Conservation (phyloP, 2,888 invertebrate species). For the Rhopalosiphum nymphaeae region DNA sequence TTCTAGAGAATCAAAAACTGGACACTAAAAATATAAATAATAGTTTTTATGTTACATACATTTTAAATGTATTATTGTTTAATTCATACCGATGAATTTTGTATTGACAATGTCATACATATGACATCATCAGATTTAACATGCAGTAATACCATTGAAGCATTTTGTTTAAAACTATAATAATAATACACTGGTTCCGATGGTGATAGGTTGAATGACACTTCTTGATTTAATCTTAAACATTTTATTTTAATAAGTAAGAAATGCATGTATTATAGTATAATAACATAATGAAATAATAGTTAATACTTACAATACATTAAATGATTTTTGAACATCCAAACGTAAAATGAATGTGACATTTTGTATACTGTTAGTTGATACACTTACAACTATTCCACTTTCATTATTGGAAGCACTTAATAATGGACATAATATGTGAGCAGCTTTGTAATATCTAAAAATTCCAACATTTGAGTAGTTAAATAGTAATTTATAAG, state of each 20-base stretch:
- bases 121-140: conserved; percentile 77
- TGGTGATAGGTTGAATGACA: conserved; percentile 71
- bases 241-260: neutral
- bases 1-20: conserved; percentile 84
- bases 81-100: conserved; percentile 77
- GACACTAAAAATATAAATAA: conserved; percentile 77
- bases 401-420: conserved; percentile 69
- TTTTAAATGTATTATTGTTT: neutral
- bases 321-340: conserved; percentile 75
- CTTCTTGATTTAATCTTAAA: conserved; percentile 49
- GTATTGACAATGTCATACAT: conserved; percentile 85
- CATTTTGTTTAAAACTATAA: conserved; percentile 72
- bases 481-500: neutral
- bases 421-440: conserved; percentile 51
- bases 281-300: conserved; percentile 44
- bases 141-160: conserved; percentile 75
- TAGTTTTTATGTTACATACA: conserved; percentile 65
- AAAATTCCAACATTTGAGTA: neutral
- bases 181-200: conserved; percentile 76
- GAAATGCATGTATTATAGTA: neutral
- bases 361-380: conserved; percentile 75
- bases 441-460: conserved; percentile 55
- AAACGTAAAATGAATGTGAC: conserved; percentile 76
- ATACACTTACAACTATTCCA: conserved; percentile 78
- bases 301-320: conserved; percentile 71